phyloP scores from a whole-genome alignment of 2,797 vertebrate genomes.

The Leptoclinus maculatus region DNA sequence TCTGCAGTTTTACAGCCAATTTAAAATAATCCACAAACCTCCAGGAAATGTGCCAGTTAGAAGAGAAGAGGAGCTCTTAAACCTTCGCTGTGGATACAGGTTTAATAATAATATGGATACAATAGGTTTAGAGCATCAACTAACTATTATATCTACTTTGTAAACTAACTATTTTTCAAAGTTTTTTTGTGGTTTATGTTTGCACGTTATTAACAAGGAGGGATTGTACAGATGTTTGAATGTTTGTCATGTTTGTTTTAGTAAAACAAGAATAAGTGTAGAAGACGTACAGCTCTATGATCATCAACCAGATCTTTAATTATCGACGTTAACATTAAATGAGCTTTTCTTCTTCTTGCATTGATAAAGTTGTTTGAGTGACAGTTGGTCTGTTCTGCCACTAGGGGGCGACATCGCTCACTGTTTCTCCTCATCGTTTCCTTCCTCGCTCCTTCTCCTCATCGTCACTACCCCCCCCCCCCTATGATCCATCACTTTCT shows the following conservation, averaged over 20 bases:
- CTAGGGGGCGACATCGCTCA: constrained; percentile 58
- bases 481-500: constrained; percentile 2
- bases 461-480: constrained; percentile 13
- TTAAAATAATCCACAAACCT: too few species aligned
- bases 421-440: not conserved
- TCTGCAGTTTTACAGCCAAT: too few species aligned
- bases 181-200: too few species aligned
- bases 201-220: not conserved
- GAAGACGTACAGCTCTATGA: too few species aligned
- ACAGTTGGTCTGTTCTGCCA: constrained; percentile 15
- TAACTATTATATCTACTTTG: too few species aligned
- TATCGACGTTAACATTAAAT: not conserved
- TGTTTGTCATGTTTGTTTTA: not conserved
- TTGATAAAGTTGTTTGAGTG: not conserved
- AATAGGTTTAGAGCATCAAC: not conserved
- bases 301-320: not conserved
- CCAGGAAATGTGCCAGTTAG: not conserved
- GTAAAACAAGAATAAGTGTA: not conserved
- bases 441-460: not conserved
- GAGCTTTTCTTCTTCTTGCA: not conserved
- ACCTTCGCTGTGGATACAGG: too few species aligned
- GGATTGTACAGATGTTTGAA: not conserved
- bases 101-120: too few species aligned
- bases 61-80: not conserved
- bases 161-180: too few species aligned